Percentiles rank a stretch among this genome's conserved stretches.
phyloP scores from a whole-genome alignment of 2,797 vertebrate species.

The Tangara arthus region DNA sequence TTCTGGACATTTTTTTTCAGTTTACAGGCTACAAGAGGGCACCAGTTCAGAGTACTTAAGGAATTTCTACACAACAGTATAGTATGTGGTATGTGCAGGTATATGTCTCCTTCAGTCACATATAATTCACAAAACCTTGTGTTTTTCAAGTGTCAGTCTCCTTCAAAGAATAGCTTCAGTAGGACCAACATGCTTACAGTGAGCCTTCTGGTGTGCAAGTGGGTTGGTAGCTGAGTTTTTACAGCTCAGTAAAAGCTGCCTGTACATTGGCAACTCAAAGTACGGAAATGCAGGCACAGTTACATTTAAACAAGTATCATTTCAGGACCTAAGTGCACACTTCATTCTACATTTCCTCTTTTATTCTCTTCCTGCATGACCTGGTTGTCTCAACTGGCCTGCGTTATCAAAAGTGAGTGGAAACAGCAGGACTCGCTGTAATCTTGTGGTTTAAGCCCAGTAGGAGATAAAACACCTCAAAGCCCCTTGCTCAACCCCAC shows the following conservation, averaged over 20 bases:
- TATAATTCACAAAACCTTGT: not conserved
- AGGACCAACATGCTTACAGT: rapidly evolving
- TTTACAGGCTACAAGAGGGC: not conserved
- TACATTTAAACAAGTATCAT: not conserved
- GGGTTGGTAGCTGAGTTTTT: not conserved
- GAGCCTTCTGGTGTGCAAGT: not conserved
- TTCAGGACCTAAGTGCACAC: not conserved
- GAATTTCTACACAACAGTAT: not conserved
- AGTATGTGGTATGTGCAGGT: not conserved
- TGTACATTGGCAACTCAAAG: not conserved
- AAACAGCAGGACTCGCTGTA: not conserved
- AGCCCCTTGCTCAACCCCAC: not conserved
- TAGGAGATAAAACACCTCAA: not conserved
- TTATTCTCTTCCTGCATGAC: not conserved
- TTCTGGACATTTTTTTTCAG: not conserved
- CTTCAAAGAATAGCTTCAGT: not conserved
- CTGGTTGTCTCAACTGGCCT: not conserved
- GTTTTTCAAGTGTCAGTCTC: not conserved
- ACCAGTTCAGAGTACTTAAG: not conserved
- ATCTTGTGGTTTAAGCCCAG: not conserved
- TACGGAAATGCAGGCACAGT: not conserved
- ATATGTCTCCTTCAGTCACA: not conserved
- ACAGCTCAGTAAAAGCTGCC: not conserved
- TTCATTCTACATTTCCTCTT: not conserved
- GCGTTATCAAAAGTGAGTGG: not conserved